Evolutionary conservation across 2,888 invertebrate species (phyloP).

Genomic region (Phania funesta): DNA sequence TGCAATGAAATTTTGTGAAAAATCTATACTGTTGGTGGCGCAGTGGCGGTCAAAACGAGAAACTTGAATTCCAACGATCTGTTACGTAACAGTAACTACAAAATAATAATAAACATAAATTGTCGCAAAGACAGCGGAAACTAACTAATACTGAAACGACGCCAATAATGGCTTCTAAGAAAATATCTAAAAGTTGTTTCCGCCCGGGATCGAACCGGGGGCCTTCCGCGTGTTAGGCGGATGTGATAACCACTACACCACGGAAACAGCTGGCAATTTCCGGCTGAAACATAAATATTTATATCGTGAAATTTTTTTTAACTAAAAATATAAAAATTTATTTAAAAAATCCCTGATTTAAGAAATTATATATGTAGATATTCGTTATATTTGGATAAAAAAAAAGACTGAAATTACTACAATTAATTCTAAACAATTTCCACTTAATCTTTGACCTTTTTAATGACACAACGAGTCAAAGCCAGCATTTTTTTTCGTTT

Average conservation of each 20-base stretch:
- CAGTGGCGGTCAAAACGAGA: too few relatives aligned
- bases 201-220: slow-evolving; percentile 79
- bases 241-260: slow-evolving; percentile 79
- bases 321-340: neutral
- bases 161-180: neutral
- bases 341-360: neutral
- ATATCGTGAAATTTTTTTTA: neutral
- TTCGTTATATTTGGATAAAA: neutral
- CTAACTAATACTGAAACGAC: neutral
- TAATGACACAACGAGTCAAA: slow-evolving; percentile 8
- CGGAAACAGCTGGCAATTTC: slow-evolving; percentile 72
- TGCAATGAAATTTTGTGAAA: too few relatives aligned
- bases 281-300: neutral
- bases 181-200: slow-evolving; percentile 70
- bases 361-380: neutral
- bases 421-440: slow-evolving; percentile 41
- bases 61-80: too few relatives aligned
- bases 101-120: too few relatives aligned
- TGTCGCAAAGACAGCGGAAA: too few relatives aligned
- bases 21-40: too few relatives aligned
- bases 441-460: slow-evolving; percentile 46
- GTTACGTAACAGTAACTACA: too few relatives aligned
- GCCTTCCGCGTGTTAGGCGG: slow-evolving; percentile 79
- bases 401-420: too few relatives aligned
- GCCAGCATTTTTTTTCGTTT: neutral